Conservation (phyloP, 2,113 vertebrate genomes). For the Reinhardtius hippoglossoides region DNA sequence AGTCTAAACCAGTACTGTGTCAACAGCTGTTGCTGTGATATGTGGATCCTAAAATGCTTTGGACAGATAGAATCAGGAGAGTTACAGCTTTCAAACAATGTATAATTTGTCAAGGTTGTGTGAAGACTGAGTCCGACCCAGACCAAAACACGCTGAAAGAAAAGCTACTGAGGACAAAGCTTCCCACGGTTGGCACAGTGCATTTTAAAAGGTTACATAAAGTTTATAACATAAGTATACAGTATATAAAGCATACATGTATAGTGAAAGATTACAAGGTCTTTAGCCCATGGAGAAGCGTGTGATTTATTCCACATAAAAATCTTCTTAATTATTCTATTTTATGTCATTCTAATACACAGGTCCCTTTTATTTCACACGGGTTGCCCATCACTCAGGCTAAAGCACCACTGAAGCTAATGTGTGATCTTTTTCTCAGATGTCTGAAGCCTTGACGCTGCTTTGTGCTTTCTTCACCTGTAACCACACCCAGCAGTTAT, state of each 20-base stretch:
- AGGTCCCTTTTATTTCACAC: not conserved
- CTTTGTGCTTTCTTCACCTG: no score
- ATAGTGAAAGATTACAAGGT: not conserved
- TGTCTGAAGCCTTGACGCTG: no score
- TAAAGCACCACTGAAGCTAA: not conserved
- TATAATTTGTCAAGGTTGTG: not conserved
- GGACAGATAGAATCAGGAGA: not conserved
- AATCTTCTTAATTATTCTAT: not conserved
- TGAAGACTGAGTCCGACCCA: not conserved
- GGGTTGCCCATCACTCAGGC: not conserved
- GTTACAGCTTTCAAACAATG: conserved; percentile 1
- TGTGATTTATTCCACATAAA: conserved; percentile 9
- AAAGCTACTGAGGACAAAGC: not conserved
- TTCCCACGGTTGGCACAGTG: not conserved
- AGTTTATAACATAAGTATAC: not conserved
- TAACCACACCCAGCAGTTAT: not conserved
- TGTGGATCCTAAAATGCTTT: conserved; percentile 4
- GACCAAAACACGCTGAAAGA: not conserved
- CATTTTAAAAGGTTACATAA: not conserved
- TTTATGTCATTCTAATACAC: not conserved
- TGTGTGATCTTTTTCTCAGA: not conserved
- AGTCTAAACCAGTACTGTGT: not conserved
- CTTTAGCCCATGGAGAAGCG: not conserved
- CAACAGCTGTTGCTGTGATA: conserved; percentile 1
- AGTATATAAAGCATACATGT: not conserved